These are phyloP conservation scores for Bombus vancouverensis DNA, from an alignment of 1,140 invertebrate genomes.

Conservation along the genomic window DNA sequence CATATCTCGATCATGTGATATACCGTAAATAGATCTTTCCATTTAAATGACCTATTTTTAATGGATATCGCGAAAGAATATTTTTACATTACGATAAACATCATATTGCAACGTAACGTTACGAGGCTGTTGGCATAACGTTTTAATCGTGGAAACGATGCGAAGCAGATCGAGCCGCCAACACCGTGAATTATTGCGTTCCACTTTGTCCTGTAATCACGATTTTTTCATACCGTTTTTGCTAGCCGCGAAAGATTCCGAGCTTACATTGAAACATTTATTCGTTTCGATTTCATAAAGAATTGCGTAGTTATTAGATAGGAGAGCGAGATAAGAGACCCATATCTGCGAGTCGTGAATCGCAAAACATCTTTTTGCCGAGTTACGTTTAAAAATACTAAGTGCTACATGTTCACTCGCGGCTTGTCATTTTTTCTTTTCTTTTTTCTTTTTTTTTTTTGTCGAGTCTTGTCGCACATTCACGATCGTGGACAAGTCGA, in stretches of 20 bases:
- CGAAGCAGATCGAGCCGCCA: too few relatives aligned
- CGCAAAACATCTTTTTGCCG: slow-evolving; percentile 20
- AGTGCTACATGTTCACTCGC: not conserved
- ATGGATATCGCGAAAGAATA: too few relatives aligned
- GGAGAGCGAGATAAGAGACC: not conserved
- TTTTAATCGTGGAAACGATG: not conserved
- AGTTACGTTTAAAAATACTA: not conserved
- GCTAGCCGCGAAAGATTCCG: not conserved
- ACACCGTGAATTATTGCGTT: too few relatives aligned
- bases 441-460: not conserved
- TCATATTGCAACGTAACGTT: not conserved
- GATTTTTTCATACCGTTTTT: too few relatives aligned
- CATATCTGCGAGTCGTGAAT: not conserved
- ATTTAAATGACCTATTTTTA: not conserved
- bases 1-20: too few relatives aligned
- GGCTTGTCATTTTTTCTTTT: not conserved
- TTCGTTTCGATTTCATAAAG: not conserved
- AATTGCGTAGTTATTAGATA: not conserved
- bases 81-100: too few relatives aligned
- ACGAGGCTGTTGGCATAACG: not conserved
- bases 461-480: not conserved
- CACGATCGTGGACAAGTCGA: not conserved
- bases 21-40: not conserved
- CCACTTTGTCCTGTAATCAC: too few relatives aligned
- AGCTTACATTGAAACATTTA: not conserved